Evolutionary conservation across 2,113 vertebrate genomes (phyloP), one percentile per base, ranked within the genome.

Genomic region (Petrocephalus microphthalmus): DNA sequence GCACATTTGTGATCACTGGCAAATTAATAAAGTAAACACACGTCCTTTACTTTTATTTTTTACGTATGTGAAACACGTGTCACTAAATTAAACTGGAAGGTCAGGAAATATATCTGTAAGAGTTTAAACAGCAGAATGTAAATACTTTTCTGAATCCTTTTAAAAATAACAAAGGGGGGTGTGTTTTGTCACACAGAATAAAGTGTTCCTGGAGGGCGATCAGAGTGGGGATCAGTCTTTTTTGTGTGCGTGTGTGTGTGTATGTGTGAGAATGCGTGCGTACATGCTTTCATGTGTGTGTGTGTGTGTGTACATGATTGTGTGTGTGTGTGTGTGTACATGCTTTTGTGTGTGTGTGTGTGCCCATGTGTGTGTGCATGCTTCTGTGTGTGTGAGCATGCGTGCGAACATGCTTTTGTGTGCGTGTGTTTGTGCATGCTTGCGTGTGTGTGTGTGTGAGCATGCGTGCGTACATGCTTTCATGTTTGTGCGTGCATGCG

Each of bases 1-100:
- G 85, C 91, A 89, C 90, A 91, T 90, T 89, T 89, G 87, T 93
- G 91, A 93, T 93, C 92, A 94, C 93, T 92, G 90, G 20, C 17
- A 90, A 90, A 91, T 93, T 90, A 92, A 90, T 89, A 57, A 91
- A 90, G 94, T 87, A 57, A 92, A 91, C n/a, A 29, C 45, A 81
- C 0, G 2, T 74, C 13, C 33, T 60, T 78, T 54, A 74, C 82
- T 7, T 54, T 45, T 57, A 0, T 84, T 71, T 29, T 17, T 37
- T 37, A 42, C n/a, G 29, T 51, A 15, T 4, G 13, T 33, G 64
- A 37, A 19, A 57, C 10, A 87, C 86, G 29, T 29, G 25, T 54
- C 15, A 0, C 13, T 71, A 87, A 51, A 51, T 71, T 33, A 52
- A 49, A 64, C 25, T 49, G 64, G 22, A 87, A n/a, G 37, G 57